These are phyloP conservation scores for Plecotus auritus DNA, from an alignment of 2,113 vertebrate genomes.

Conservation along the genomic window DNA sequence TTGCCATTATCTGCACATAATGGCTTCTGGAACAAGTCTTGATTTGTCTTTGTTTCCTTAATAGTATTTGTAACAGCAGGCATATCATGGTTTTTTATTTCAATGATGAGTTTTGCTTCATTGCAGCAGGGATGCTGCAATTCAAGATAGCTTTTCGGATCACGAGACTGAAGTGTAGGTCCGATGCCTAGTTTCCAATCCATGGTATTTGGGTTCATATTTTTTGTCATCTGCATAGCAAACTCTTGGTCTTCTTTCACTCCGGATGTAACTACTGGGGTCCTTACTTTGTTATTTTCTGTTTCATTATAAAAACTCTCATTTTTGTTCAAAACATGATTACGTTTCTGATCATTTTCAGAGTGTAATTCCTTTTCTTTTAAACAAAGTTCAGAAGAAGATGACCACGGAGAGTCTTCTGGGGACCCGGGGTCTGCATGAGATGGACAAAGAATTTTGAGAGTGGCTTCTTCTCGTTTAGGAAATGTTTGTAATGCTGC, in stretches of 20 bases:
- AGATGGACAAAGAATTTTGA: constrained; percentile 68
- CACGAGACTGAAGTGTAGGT: background rate
- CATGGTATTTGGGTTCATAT: background rate
- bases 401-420: background rate
- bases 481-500: constrained; percentile 67
- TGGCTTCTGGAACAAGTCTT: background rate
- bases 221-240: too few species aligned
- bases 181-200: background rate
- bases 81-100: background rate
- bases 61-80: background rate
- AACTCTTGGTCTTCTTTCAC: too few species aligned
- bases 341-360: background rate
- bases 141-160: constrained; percentile 30
- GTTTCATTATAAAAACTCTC: background rate
- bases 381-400: constrained; percentile 6
- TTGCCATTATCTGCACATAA: background rate
- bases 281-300: too few species aligned
- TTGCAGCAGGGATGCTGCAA: background rate
- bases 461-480: constrained; percentile 80
- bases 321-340: constrained; percentile 21
- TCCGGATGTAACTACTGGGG: too few species aligned
- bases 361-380: background rate
- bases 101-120: background rate
- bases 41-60: background rate
- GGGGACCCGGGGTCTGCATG: background rate